These are phyloP conservation scores for Adrianichthys oophorus DNA, from an alignment of 2,797 vertebrate genomes.

Conservation along the genomic window DNA sequence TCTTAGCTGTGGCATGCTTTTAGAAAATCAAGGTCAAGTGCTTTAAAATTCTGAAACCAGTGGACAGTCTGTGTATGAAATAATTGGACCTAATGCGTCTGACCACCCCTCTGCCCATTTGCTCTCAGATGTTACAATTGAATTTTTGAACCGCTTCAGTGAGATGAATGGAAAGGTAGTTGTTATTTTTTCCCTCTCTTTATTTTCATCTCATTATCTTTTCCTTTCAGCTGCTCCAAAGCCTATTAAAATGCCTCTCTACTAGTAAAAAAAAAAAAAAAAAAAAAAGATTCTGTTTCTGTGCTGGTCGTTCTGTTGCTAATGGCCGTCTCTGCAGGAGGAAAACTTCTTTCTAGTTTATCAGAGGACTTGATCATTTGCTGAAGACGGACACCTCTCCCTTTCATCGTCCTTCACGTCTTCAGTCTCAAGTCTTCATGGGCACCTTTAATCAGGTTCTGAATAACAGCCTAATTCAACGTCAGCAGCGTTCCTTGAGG, in stretches of 20 bases:
- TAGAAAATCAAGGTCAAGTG: conserved; percentile 3
- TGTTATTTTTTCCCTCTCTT: conserved; percentile 24
- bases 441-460: conserved; percentile 43
- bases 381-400: conserved; percentile 47
- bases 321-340: conserved; percentile 46
- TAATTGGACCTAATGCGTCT: conserved; percentile 50
- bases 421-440: conserved; percentile 24
- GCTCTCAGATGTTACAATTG: conserved; percentile 39
- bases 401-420: conserved; percentile 53
- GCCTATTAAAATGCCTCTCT: conserved; percentile 52
- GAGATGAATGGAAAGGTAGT: conserved; percentile 42
- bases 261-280: conserved; percentile 34
- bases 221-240: conserved; percentile 44
- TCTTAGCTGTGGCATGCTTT: conserved; percentile 19
- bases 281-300: conserved; percentile 30
- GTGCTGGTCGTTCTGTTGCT: conserved; percentile 46
- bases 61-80: conserved; percentile 14
- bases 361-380: conserved; percentile 49
- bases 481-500: conserved; percentile 41
- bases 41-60: conserved; percentile 19
- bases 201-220: conserved; percentile 65
- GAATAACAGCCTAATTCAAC: conserved; percentile 34
- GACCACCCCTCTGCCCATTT: conserved; percentile 26
- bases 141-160: conserved; percentile 30
- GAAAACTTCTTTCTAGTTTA: conserved; percentile 24